These are phyloP conservation scores for Eulimnadia texana DNA, from an alignment of 1,140 invertebrate species.

Conservation along the genomic window DNA sequence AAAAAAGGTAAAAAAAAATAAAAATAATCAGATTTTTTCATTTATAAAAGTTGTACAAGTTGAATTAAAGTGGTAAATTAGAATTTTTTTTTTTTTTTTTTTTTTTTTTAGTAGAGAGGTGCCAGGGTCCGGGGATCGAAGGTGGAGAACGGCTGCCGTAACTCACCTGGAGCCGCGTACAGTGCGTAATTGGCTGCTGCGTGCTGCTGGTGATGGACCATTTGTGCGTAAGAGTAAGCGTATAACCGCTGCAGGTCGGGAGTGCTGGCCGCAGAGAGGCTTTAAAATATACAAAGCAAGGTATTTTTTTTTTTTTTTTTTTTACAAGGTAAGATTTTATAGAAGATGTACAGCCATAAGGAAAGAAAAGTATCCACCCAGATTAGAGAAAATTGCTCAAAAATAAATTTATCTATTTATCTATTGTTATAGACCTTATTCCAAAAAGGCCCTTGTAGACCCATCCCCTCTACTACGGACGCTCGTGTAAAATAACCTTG, in stretches of 20 bases:
- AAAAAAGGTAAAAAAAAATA: neutral
- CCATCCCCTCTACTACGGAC: too few species aligned
- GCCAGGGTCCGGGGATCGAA: neutral
- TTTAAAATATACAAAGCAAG: neutral
- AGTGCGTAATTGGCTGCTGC: neutral
- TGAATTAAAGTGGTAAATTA: too few species aligned
- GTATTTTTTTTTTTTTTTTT: neutral
- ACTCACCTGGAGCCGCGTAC: neutral
- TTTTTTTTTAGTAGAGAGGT: neutral
- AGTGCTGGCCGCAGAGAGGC: constrained; percentile 10
- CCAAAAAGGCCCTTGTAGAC: too few species aligned
- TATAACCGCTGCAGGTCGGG: constrained; percentile 14
- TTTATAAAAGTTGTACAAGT: too few species aligned
- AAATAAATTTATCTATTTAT: too few species aligned
- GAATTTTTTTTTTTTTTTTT: too few species aligned
- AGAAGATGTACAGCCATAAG: too few species aligned
- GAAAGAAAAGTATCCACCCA: too few species aligned
- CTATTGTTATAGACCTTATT: too few species aligned
- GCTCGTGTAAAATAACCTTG: too few species aligned
- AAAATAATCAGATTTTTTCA: neutral
- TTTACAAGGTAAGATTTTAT: too few species aligned
- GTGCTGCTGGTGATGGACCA: neutral
- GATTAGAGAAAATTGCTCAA: too few species aligned
- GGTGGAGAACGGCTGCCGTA: neutral
- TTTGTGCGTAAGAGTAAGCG: constrained; percentile 7